Evolutionary conservation across 2,797 vertebrate species (phyloP), one percentile per base, ranked within the genome.

Genomic region (Epinephelus coioides): DNA sequence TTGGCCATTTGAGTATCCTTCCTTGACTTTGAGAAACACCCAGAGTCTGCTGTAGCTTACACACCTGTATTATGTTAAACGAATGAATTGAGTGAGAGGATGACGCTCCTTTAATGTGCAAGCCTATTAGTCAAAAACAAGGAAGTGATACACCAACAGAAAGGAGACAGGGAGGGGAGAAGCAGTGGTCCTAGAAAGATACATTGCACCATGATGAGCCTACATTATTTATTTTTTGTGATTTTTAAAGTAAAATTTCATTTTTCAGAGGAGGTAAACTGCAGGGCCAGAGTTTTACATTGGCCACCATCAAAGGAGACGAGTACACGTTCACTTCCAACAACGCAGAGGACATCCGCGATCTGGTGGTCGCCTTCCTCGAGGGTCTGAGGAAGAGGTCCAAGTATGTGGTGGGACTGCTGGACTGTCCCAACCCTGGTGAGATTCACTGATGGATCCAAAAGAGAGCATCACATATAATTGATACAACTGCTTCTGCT

Each of bases 251-350:
- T 46, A 10, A 43, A 11, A 1, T 15, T 47, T 47, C 49, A 23
- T 65, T 82, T 55, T 78, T 21, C 88, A 99, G 98, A 90, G 98
- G 98, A 25, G 96, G 97, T 4, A 99, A 99, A 79, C 94, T 98
- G 30, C 97, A 96, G 67, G 97, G 97, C 5, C 97, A 99, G 93
- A 99, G 98, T 86, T 99, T 99, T 77, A 98, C 97, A 0, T 86
- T 99, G 93, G 97, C 97, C 81, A 99, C 97, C 76, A 96, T 99
- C 87, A 99, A 99, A 93, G 97, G 97, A 11, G 98, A 99, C 21
- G 98, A 99, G 81, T 99, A 98, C 89, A 99, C 98, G 2, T 99
- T 99, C 93, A 99, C 98, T 21, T 99, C 98, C 81, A 99, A 97
- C 95, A 99, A 99, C 0, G 97, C 98, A 0, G 97, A 99, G 78